Evolutionary conservation across 2,888 invertebrate species (phyloP).

Genomic region (Plagodis pulveraria): DNA sequence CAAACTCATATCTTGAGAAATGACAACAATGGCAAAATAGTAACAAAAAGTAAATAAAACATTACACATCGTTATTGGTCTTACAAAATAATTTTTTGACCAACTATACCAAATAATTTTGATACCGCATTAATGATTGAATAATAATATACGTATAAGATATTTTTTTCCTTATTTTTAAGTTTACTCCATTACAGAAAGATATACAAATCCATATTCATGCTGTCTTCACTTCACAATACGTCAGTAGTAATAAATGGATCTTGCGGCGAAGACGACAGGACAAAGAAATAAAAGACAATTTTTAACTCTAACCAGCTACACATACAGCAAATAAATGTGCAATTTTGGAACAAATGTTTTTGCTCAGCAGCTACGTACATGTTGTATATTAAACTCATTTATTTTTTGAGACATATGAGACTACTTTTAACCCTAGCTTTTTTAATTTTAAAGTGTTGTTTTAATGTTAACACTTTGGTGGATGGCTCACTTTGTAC

Average conservation of each 20-base stretch:
- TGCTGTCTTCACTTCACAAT: constrained; percentile 2
- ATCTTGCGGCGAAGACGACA: constrained; percentile 3
- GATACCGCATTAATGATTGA: too few species aligned
- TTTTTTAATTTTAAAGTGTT: background rate
- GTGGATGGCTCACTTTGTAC: background rate
- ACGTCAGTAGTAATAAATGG: constrained; percentile 16
- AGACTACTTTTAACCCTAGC: constrained; percentile 19
- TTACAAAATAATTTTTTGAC: too few species aligned
- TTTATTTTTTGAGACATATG: constrained; percentile 11
- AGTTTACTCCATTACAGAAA: background rate
- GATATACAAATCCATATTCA: constrained; percentile 1
- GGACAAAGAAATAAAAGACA: background rate
- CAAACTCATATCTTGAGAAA: too few species aligned
- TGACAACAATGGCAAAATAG: too few species aligned
- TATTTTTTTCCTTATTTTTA: too few species aligned
- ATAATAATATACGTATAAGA: too few species aligned
- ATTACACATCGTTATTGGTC: too few species aligned
- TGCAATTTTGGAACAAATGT: background rate
- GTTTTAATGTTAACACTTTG: background rate
- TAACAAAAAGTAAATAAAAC: too few species aligned
- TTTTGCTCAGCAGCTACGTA: constrained; percentile 8
- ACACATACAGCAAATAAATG: constrained; percentile 3
- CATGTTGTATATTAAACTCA: constrained; percentile 8
- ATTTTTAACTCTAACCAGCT: background rate
- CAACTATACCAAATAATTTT: too few species aligned